Percentiles rank a stretch among this genome's conserved stretches.
These are phyloP conservation scores for Hydrolagus affinis DNA, from an alignment of 2,113 vertebrate species.

Conservation along the genomic window DNA sequence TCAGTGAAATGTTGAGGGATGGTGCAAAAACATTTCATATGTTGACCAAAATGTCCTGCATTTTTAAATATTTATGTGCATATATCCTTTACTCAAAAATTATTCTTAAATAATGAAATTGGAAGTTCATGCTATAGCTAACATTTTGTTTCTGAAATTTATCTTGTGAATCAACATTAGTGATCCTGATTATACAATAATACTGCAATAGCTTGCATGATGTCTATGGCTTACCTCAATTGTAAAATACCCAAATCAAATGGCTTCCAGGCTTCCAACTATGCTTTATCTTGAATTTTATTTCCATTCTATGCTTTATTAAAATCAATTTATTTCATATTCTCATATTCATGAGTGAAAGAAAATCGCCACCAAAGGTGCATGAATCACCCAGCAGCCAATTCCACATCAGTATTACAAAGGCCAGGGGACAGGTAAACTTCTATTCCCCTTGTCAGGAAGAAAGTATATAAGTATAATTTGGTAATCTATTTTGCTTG, in stretches of 20 bases:
- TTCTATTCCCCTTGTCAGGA: neutral
- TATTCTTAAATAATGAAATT: neutral
- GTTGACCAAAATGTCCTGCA: neutral
- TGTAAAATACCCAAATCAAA: too few species aligned
- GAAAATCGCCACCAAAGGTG: neutral
- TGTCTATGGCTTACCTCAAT: too few species aligned
- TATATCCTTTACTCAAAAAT: neutral
- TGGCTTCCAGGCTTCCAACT: too few species aligned
- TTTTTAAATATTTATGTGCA: neutral
- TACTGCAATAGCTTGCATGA: too few species aligned
- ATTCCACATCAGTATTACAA: neutral
- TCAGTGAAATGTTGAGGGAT: neutral
- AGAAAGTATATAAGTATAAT: neutral
- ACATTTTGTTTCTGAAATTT: neutral
- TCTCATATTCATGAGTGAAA: neutral
- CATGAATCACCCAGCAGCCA: neutral
- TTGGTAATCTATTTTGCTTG: neutral
- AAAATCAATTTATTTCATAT: neutral
- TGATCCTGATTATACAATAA: neutral
- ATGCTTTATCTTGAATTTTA: neutral
- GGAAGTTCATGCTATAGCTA: neutral
- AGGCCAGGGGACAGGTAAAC: neutral
- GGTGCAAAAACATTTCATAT: neutral
- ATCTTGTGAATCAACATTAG: too few species aligned
- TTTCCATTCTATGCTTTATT: neutral